Base-by-base conservation (phyloP, 1,140 invertebrate species). In the Pogonus chalceus region DNA sequence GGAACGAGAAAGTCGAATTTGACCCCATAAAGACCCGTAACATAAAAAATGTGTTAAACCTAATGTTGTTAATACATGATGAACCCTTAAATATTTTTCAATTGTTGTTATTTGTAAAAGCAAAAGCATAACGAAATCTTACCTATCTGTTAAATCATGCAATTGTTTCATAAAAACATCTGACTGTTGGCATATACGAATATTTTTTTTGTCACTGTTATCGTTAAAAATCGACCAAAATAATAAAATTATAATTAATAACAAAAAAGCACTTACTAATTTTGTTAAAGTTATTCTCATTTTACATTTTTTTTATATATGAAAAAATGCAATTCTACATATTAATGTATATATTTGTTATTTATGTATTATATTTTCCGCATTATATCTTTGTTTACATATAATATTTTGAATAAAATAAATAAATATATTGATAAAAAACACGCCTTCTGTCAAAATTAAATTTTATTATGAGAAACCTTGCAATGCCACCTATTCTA, bases 211-310 rank as follows among this genome's bases (percentile, higher is more conserved):
- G 14, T 35, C 23, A 49, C 22, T 21, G 21, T 49, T 12, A 20
- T 49, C 18, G 12, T 18, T 49, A 21, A 23, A 9, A 4, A 51
- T 20, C 7, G 49, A 24, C 14, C 18, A 24, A 18, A 18, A 2
- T 51, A 51, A 22, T 1, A 51, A 9, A 1, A 51, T 51, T 3
- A 24, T 12, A 26, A 51, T 26, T 20, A 51, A n/a, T 31, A 26
- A 18, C 23, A 51, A 35, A 18, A 51, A 22, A 31, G 22, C 18
- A 7, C n/a, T 35, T 31, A 51, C 10, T 31, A 51, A 26, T 51
- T 24, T 1, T 24, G 49, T 51, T 20, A 51, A 35, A n/a, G 49
- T 51, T 20, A 51, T 51, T 51, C 49, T 51, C 49, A 51, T 51
- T 18, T 51, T 51, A 3, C 18, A n/a, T n/a, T n/a, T n/a, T n/a